phyloP scores from a whole-genome alignment of 2,113 vertebrate genomes.

The Mugil cephalus region DNA sequence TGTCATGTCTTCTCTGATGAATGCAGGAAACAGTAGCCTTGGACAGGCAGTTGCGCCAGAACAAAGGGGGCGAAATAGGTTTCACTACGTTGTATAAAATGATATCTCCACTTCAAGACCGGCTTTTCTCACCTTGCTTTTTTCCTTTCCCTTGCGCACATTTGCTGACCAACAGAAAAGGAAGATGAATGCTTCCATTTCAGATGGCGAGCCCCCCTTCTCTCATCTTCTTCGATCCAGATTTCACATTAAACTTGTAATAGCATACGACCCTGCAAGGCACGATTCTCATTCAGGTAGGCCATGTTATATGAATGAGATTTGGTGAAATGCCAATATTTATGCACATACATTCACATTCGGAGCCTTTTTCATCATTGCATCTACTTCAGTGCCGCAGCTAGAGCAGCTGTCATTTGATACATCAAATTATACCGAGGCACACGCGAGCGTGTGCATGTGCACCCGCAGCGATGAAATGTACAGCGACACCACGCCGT shows the following conservation, averaged over 20 bases:
- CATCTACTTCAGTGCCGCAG: constrained; percentile 57
- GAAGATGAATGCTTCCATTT: constrained; percentile 85
- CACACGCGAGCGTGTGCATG: constrained; percentile 27
- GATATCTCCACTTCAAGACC: constrained; percentile 72
- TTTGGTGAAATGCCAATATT: constrained; percentile 85
- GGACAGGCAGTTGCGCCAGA: constrained; percentile 29
- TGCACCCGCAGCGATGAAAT: constrained; percentile 10
- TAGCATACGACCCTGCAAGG: constrained; percentile 82
- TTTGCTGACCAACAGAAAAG: constrained; percentile 84
- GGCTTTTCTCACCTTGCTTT: constrained; percentile 69
- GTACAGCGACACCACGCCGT: constrained; percentile 25
- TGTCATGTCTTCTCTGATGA: constrained; percentile 37
- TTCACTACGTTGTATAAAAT: constrained; percentile 62
- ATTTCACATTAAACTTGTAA: constrained; percentile 86
- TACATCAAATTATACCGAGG: constrained; percentile 72
- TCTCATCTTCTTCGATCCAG: constrained; percentile 77
- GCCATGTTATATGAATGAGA: constrained; percentile 87
- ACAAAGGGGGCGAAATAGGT: constrained; percentile 62
- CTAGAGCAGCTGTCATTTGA: constrained; percentile 77
- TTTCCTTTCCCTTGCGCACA: constrained; percentile 68
- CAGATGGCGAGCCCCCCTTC: constrained; percentile 60
- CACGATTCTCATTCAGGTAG: constrained; percentile 80
- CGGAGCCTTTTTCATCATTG: constrained; percentile 72
- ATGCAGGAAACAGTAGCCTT: constrained; percentile 58
- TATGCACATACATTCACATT: constrained; percentile 86